These are phyloP conservation scores for Machimus atricapillus DNA, from an alignment of 2,888 invertebrate species.

Conservation along the genomic window DNA sequence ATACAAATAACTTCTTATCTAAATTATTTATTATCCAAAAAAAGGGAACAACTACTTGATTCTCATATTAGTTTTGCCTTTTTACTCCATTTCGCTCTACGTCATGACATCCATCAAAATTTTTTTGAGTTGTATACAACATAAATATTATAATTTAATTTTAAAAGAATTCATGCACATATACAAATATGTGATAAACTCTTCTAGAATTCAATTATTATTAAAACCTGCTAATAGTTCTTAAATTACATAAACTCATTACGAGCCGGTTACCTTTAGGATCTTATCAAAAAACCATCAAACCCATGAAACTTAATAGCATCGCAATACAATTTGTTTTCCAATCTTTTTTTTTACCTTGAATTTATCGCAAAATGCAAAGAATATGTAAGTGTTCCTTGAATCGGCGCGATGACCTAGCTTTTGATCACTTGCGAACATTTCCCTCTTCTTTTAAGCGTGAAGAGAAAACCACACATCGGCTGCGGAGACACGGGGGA, in stretches of 20 bases:
- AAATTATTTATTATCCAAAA: no score
- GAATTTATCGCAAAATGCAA: not conserved
- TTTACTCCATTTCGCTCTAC: no score
- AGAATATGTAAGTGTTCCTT: conserved; percentile 5
- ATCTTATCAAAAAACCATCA: not conserved
- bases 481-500: not conserved
- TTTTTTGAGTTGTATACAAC: not conserved
- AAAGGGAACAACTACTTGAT: no score
- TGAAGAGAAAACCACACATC: not conserved
- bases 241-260: not conserved
- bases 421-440: not conserved
- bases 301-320: not conserved
- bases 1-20: no score
- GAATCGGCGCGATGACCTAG: not conserved
- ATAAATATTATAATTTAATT: no score
- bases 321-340: not conserved
- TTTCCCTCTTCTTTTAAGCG: not conserved
- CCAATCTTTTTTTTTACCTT: not conserved
- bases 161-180: no score
- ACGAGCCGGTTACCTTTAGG: not conserved
- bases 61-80: no score
- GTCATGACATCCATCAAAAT: no score
- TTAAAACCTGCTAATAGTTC: not conserved
- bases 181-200: not conserved
- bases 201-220: not conserved